Conservation (phyloP, 2,888 invertebrate genomes). For the Oscheius sp. region DNA sequence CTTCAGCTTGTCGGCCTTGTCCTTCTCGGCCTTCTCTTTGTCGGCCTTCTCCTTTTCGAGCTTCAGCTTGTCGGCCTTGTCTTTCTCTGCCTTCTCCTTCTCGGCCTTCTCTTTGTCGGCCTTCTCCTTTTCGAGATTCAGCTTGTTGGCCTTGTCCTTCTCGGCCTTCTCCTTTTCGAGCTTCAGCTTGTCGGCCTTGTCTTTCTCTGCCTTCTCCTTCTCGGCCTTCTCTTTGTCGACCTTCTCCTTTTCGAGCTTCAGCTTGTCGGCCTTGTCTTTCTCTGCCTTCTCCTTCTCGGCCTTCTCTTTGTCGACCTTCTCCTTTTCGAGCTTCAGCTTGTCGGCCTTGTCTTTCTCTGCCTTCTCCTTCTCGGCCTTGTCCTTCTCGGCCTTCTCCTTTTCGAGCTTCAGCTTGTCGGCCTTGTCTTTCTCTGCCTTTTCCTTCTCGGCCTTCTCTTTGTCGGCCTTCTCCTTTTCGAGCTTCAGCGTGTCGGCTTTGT, state of each 20-base stretch:
- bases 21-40: constrained; percentile 24
- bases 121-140: constrained; percentile 21
- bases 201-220: constrained; percentile 21
- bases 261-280: constrained; percentile 13
- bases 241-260: constrained; percentile 23
- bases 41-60: constrained; percentile 22
- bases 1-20: constrained; percentile 12
- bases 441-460: constrained; percentile 24
- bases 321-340: constrained; percentile 9
- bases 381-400: constrained; percentile 22
- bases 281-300: constrained; percentile 18
- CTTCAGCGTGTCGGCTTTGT: constrained; percentile 17
- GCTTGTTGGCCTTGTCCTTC: constrained; percentile 12
- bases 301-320: constrained; percentile 27
- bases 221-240: constrained; percentile 20
- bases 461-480: constrained; percentile 28
- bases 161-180: constrained; percentile 24
- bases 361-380: constrained; percentile 27
- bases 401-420: constrained; percentile 15
- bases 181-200: constrained; percentile 10
- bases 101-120: constrained; percentile 25
- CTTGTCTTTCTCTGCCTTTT: constrained; percentile 15
- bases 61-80: constrained; percentile 1
- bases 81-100: constrained; percentile 18
- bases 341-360: constrained; percentile 20